Evolutionary conservation across 1,140 invertebrate species (phyloP), one percentile per base, ranked within the genome.

Genomic region (Drosophila pseudoananassae): DNA sequence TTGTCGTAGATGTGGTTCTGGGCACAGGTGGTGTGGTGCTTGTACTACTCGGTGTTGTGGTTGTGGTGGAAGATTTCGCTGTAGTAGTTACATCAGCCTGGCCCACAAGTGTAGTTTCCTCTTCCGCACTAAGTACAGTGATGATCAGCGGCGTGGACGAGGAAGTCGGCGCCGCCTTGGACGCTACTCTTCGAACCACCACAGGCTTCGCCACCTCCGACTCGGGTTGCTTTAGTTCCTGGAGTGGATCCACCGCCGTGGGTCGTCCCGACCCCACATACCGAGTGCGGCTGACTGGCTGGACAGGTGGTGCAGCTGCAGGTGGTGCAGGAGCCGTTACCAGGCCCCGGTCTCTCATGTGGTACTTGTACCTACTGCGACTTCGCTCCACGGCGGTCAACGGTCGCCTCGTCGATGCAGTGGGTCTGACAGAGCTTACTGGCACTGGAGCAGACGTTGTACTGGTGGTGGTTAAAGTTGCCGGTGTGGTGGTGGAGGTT

Each of bases 101-200:
- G 65, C 91, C 53, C 40, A 15, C 40, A 76, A 65, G 14, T 12
- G 87, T 83, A 6, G 79, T 74, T 12, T 88, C 83, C 38, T 69
- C 93, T 88, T 75, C 93, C 58, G 78, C 92, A 73, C 90, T 93
- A 64, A 84, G 69, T 69, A 75, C 92, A 29, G 76, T 92, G 73
- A 92, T 93, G 83, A 91, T 93, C 15, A 91, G 77, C n/a, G 91
- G 90, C 7, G 87, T 93, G 10, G 93, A 90, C 69, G 91, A 80
- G 17, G 83, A 46, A 23, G 83, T 43, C 7, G 46, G 47, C 10
- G 31, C 27, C 15, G 9, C 63, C 49, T 87, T 87, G 40, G 46
- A 40, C 10, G 72, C 54, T 46, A 85, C n/a, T 15, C 82, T 50
- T 1, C 82, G 74, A 40, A 72, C 74, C 54, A 75, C 27, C 23